Evolutionary conservation across 2,888 invertebrate genomes (phyloP), one percentile per base, ranked within the genome.

Genomic region (Pseudoips prasinana): DNA sequence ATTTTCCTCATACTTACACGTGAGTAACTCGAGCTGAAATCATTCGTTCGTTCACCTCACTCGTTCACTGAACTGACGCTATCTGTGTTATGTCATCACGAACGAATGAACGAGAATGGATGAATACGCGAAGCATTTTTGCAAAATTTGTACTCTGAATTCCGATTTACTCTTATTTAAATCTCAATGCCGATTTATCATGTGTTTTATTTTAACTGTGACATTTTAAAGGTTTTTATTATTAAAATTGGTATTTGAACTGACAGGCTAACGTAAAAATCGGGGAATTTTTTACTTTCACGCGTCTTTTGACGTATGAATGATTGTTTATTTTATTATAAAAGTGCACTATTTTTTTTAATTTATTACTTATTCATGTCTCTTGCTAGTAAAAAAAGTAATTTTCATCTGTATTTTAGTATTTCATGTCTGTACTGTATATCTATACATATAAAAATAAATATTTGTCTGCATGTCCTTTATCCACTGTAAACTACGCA

Each of bases 61-160:
- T 46, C 55, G 58, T 54, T 56, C 51, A 58, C 22, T 58, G 58
- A 56, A 47, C 48, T 50, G 58, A 36, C 37, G 34, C 36, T 54
- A 58, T 56, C 55, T 43, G 22, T 18, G 31, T 33, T 37, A 32
- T 41, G 51, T 41, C 54, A 33, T 39, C 36, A 44, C 39, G 42
- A 54, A 37, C 33, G 53, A 53, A 55, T 53, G 55, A 57, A 56
- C 39, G 46, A 45, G 46, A 44, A 55, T 44, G 39, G 39, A 44
- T 35, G 32, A 54, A 48, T 42, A 42, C 31, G 46, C 27, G 19
- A 10, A 33, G 29, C 19, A 41, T 45, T 51, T 51, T 30, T 35
- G 23, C 5, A 28, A 47, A 41, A 25, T 39, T 40, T 20, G 29
- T 30, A 42, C 30, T 39, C 27, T 8, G 28, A 30, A 42, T 33